These are phyloP conservation scores for Leptopterna dolabrata DNA, from an alignment of 2,888 invertebrate genomes.

Conservation along the genomic window DNA sequence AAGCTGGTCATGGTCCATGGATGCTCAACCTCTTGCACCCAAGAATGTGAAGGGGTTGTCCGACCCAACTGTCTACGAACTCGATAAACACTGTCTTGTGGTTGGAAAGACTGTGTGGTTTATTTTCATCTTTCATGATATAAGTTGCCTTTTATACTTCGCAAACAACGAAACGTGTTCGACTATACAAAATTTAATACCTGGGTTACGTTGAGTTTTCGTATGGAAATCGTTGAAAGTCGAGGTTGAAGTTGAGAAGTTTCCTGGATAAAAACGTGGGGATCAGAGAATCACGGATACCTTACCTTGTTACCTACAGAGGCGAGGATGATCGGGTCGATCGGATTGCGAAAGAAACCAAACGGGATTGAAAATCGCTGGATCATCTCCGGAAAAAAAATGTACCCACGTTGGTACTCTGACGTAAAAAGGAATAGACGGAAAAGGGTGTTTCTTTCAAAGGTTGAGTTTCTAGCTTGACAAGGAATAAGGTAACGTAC, in stretches of 20 bases:
- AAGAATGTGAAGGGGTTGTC: background rate
- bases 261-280: background rate
- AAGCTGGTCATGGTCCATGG: background rate
- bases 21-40: background rate
- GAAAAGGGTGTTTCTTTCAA: background rate
- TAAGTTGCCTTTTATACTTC: too few relatives aligned
- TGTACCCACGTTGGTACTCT: too few relatives aligned
- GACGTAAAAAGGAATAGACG: too few relatives aligned
- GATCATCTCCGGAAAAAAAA: background rate
- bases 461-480: background rate
- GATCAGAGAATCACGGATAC: background rate
- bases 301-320: background rate
- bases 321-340: background rate
- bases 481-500: background rate
- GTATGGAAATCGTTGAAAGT: too few relatives aligned
- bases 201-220: too few relatives aligned
- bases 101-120: too few relatives aligned
- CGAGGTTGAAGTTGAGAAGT: too few relatives aligned
- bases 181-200: too few relatives aligned
- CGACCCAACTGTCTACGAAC: background rate
- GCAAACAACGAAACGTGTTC: too few relatives aligned
- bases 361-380: background rate
- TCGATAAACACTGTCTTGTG: too few relatives aligned
- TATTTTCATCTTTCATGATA: too few relatives aligned
- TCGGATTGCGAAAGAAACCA: background rate